These are phyloP conservation scores for Rhagium mordax DNA, from an alignment of 2,888 invertebrate species.

Conservation along the genomic window DNA sequence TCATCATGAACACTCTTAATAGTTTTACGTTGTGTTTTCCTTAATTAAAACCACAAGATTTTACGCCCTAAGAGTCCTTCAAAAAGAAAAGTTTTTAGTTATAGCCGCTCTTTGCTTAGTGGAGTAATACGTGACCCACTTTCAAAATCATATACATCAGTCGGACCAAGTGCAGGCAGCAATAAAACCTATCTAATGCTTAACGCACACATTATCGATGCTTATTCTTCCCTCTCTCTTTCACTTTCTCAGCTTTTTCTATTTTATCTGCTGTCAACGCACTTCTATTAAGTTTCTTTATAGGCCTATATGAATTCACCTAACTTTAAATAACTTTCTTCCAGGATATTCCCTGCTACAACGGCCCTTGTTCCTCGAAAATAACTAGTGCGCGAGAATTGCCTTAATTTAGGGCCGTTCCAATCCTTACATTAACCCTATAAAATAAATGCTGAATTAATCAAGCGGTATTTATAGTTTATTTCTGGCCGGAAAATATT, in stretches of 20 bases:
- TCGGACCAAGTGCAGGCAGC: background rate
- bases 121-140: conserved; percentile 11
- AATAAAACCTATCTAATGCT: background rate
- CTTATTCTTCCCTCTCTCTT: conserved; percentile 1
- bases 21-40: conserved; percentile 21
- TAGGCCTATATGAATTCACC: conserved; percentile 11
- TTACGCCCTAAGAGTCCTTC: background rate
- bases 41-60: conserved; percentile 15
- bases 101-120: background rate
- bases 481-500: no score
- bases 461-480: no score
- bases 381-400: background rate
- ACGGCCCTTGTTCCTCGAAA: background rate
- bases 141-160: background rate
- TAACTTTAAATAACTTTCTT: conserved; percentile 8
- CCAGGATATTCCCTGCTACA: background rate
- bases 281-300: conserved; percentile 16
- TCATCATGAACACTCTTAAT: background rate
- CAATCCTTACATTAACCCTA: background rate
- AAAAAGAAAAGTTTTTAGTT: conserved; percentile 18
- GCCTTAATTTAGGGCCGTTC: background rate
- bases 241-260: conserved; percentile 7
- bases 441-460: background rate
- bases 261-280: conserved; percentile 16
- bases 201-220: conserved; percentile 9